These are phyloP conservation scores for Cacatua alba DNA, from an alignment of 2,113 vertebrate species.

Conservation along the genomic window DNA sequence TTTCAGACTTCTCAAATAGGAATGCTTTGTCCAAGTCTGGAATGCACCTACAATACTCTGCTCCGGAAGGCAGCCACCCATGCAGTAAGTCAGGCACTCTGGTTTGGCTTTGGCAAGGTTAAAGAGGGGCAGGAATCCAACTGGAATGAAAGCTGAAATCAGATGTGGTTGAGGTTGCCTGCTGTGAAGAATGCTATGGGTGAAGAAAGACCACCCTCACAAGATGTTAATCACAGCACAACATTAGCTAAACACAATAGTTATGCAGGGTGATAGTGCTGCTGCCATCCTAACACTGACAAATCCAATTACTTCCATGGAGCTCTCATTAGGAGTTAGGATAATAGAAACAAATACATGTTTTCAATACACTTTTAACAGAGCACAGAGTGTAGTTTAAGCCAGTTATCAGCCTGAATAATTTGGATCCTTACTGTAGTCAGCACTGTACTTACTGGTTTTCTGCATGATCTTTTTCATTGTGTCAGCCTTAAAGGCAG, in stretches of 20 bases:
- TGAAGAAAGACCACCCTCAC: not conserved
- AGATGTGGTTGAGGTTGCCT: not conserved
- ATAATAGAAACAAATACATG: conserved; percentile 5
- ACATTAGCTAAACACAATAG: not conserved
- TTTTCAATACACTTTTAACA: not conserved
- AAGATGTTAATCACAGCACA: not conserved
- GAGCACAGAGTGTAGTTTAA: not conserved
- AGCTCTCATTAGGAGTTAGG: not conserved
- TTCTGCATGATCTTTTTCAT: not conserved
- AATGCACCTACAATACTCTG: not conserved
- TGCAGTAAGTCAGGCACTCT: not conserved
- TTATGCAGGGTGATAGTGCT: not conserved
- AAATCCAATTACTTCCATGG: not conserved
- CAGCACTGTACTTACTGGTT: not conserved
- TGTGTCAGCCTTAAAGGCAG: not conserved
- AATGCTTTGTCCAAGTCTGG: not conserved
- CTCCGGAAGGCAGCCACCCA: not conserved
- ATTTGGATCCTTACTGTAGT: not conserved
- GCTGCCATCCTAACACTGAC: not conserved
- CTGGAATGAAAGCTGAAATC: conserved; percentile 3
- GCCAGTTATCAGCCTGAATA: not conserved
- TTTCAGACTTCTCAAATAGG: not conserved
- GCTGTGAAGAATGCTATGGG: not conserved
- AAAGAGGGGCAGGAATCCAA: not conserved
- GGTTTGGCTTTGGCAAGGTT: not conserved